phyloP scores from a whole-genome alignment of 2,113 vertebrate species.

The Cryptoleucopteryx plumbea region DNA sequence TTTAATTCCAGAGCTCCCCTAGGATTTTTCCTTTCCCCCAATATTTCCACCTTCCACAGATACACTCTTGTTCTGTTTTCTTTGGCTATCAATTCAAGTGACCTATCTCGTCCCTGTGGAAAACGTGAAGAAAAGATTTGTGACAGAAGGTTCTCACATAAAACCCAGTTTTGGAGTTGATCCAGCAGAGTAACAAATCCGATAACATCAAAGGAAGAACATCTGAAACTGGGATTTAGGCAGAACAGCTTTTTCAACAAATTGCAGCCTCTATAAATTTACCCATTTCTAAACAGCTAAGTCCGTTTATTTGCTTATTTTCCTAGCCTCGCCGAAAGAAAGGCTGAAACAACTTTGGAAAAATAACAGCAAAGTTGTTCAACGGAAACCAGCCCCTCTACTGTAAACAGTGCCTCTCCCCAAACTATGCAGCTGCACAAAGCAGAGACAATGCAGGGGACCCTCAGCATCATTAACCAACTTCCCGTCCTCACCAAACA shows the following conservation, averaged over 20 bases:
- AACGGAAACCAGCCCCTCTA: conserved; percentile 2
- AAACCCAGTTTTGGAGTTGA: conserved; percentile 21
- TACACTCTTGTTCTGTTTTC: not conserved
- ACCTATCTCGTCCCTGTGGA: not conserved
- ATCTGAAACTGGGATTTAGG: conserved; percentile 16
- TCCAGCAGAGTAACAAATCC: conserved; percentile 44
- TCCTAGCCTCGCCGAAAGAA: not conserved
- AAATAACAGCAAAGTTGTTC: conserved; percentile 24
- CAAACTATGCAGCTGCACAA: conserved; percentile 40
- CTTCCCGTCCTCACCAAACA: conserved; percentile 52
- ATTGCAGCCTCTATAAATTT: conserved; percentile 9
- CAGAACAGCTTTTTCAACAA: conserved; percentile 2
- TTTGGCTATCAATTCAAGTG: not conserved
- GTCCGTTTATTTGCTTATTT: conserved; percentile 4
- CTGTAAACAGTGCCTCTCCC: conserved; percentile 38
- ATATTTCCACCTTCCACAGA: not conserved
- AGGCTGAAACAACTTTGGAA: conserved; percentile 37
- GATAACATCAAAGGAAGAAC: conserved; percentile 51
- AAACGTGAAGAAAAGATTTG: not conserved
- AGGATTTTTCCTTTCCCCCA: not conserved
- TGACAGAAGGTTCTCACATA: conserved; percentile 6
- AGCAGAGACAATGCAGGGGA: conserved; percentile 62
- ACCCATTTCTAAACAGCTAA: not conserved
- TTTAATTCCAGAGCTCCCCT: not conserved
- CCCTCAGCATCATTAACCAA: conserved; percentile 56